A percentile compares a stretch with the other conserved stretches of the same genome.
Evolutionary conservation across 2,797 vertebrate genomes (phyloP).

Genomic region (Rhincodon typus): DNA sequence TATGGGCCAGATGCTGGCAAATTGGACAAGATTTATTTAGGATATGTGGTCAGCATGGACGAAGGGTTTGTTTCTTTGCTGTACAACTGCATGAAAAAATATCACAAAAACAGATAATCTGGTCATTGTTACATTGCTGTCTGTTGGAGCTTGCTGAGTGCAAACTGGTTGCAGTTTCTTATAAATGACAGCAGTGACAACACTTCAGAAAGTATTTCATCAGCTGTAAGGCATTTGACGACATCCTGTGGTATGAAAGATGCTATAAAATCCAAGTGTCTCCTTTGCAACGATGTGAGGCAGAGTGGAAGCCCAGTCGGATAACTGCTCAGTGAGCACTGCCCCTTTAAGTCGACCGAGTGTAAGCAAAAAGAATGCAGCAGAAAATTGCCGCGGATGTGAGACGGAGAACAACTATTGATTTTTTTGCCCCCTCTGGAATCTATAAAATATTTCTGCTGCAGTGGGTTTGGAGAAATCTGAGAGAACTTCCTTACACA

Average conservation of each 20-base stretch:
- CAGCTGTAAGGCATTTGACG: background rate
- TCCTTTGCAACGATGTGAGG: background rate
- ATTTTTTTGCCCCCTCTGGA: background rate
- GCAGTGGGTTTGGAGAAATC: background rate
- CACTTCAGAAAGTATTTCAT: background rate
- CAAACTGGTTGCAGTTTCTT: background rate
- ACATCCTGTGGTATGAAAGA: background rate
- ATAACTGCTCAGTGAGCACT: background rate
- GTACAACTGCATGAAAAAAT: too few relatives aligned
- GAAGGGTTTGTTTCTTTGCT: too few relatives aligned
- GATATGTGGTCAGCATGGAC: too few relatives aligned
- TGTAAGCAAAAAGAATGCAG: background rate
- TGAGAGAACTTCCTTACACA: background rate
- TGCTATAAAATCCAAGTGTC: background rate
- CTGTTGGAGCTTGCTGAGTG: background rate
- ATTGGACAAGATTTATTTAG: too few relatives aligned
- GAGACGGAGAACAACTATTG: background rate
- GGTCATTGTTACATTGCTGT: background rate
- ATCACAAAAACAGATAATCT: background rate
- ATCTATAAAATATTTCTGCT: background rate
- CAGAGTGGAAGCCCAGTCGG: background rate
- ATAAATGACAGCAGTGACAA: background rate
- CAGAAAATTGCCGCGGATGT: background rate
- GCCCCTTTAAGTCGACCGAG: background rate
- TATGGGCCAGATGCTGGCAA: too few relatives aligned